Conservation (phyloP, 2,888 invertebrate species). For the Heteropelma amictum region DNA sequence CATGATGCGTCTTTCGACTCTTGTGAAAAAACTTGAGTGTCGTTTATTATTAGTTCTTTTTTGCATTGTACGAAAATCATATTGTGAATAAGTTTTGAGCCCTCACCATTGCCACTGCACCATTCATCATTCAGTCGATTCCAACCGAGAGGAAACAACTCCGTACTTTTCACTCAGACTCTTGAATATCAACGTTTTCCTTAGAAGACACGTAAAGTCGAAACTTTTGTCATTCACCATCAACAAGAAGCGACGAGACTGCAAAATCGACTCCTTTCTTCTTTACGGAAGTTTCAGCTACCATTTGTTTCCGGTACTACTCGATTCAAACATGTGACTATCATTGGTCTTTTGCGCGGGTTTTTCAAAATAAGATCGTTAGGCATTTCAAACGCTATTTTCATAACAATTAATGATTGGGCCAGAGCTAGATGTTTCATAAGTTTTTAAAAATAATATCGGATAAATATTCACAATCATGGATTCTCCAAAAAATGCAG, state of each 20-base stretch:
- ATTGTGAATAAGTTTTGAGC: not conserved
- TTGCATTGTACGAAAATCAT: not conserved
- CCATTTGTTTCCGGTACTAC: constrained; percentile 37
- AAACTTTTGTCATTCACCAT: constrained; percentile 31
- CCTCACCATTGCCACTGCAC: constrained; percentile 74
- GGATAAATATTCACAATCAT: no score
- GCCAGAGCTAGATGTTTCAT: no score
- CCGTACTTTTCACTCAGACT: constrained; percentile 25
- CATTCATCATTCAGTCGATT: constrained; percentile 70
- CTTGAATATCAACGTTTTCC: not conserved
- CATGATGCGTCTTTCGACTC: constrained; percentile 55
- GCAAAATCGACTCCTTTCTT: constrained; percentile 45
- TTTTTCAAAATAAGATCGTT: no score
- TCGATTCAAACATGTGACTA: constrained; percentile 3
- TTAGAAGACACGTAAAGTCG: constrained; percentile 26
- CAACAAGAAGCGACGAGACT: constrained; percentile 38
- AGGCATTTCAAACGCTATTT: no score
- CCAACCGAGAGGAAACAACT: constrained; percentile 46
- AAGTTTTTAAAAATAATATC: no score
- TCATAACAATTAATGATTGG: no score
- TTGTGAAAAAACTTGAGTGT: not conserved
- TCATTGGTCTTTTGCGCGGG: no score
- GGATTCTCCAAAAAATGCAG: no score
- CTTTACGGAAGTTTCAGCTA: constrained; percentile 62
- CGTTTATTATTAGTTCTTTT: no score